Conservation (phyloP, 2,797 vertebrate genomes). For the Huso huso region DNA sequence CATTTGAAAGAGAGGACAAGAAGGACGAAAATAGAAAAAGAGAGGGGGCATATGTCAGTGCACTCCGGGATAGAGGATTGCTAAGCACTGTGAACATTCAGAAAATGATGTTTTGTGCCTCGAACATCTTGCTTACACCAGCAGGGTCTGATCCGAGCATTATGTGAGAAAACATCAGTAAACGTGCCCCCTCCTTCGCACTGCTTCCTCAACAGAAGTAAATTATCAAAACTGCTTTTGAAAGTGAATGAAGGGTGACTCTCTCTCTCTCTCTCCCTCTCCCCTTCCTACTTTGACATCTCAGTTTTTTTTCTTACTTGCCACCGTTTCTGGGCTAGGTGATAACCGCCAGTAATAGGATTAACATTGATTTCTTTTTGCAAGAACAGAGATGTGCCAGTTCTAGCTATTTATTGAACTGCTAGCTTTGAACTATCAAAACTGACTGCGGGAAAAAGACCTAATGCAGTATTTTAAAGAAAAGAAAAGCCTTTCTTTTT, state of each 20-base stretch:
- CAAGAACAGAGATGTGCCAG: slow-evolving; percentile 99
- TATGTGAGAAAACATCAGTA: slow-evolving; percentile 73
- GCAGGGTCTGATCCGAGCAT: slow-evolving; percentile 77
- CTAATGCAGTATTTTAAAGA: slow-evolving; percentile 87
- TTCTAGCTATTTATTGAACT: slow-evolving; percentile 99
- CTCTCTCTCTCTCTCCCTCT: slow-evolving; percentile 44
- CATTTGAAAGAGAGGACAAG: not conserved
- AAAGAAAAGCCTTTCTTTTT: slow-evolving; percentile 75
- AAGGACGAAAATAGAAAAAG: slow-evolving; percentile 32
- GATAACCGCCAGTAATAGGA: slow-evolving; percentile 99
- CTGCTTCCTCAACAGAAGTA: slow-evolving; percentile 78
- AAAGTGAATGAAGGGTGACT: slow-evolving; percentile 95
- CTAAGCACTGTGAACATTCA: slow-evolving; percentile 61
- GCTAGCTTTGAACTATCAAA: slow-evolving; percentile 99
- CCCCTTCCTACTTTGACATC: slow-evolving; percentile 88
- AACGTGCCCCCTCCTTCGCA: slow-evolving; percentile 37
- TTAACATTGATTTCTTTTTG: slow-evolving; percentile 99
- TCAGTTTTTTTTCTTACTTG: slow-evolving; percentile 83
- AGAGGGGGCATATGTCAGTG: slow-evolving; percentile 56
- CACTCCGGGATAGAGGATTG: slow-evolving; percentile 50
- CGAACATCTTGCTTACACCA: slow-evolving; percentile 79
- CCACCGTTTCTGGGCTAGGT: slow-evolving; percentile 98
- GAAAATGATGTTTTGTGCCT: slow-evolving; percentile 64
- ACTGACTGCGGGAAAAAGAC: slow-evolving; percentile 80
- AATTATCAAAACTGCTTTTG: slow-evolving; percentile 96